These are phyloP conservation scores for Myathropa florea DNA, from an alignment of 2,888 invertebrate genomes.

Conservation along the genomic window DNA sequence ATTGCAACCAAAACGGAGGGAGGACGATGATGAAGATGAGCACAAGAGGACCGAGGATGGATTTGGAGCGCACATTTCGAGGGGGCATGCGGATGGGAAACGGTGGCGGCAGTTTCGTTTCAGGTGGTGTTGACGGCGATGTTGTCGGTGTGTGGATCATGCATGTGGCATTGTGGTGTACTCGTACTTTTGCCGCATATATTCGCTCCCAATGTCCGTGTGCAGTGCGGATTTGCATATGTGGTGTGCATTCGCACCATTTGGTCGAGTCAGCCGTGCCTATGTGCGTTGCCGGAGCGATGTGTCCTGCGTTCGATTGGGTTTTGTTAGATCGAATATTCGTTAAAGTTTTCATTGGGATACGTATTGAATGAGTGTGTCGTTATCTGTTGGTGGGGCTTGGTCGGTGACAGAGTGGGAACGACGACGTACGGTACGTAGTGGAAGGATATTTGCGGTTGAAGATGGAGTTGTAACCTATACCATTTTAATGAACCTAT, in stretches of 20 bases:
- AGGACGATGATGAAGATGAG: slow-evolving; percentile 43
- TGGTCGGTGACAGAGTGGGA: not conserved
- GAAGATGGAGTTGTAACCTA: not conserved
- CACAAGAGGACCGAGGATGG: not conserved
- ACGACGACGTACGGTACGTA: not conserved
- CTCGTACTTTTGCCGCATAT: slow-evolving; percentile 9
- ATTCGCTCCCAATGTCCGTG: slow-evolving; percentile 14
- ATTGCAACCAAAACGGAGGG: slow-evolving; percentile 60
- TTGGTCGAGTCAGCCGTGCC: slow-evolving; percentile 33
- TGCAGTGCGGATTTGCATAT: slow-evolving; percentile 55
- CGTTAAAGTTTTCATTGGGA: slow-evolving; percentile 34
- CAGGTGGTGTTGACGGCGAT: slow-evolving; percentile 56
- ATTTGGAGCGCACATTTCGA: not conserved
- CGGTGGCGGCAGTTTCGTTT: slow-evolving; percentile 11
- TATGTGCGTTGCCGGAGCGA: slow-evolving; percentile 1
- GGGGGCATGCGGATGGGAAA: not conserved
- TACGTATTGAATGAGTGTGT: slow-evolving; percentile 2
- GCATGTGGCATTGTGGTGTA: slow-evolving; percentile 41
- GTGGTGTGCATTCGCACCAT: slow-evolving; percentile 56
- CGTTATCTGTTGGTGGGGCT: not conserved
- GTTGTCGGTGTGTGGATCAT: slow-evolving; percentile 35
- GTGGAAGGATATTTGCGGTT: not conserved
- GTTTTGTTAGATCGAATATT: slow-evolving; percentile 50
- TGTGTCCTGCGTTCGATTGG: slow-evolving; percentile 48
- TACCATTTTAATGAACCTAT: not conserved